Base-by-base conservation (phyloP, 2,113 vertebrate genomes). In the Antechinus flavipes region DNA sequence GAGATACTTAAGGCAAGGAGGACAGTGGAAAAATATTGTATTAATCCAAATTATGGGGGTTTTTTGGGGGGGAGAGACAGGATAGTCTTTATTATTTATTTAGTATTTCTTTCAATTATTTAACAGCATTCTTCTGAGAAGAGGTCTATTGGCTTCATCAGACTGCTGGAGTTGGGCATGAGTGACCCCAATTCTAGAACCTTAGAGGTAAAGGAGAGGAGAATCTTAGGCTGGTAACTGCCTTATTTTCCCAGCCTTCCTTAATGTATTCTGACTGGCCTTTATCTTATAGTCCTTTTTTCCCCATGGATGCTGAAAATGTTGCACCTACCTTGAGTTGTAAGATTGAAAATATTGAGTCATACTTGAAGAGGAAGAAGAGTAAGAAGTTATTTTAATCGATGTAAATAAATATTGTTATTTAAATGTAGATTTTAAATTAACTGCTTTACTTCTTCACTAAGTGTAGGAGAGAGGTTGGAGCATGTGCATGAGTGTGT, bases 31-130 rank as follows among this genome's bases (percentile, higher is more conserved):
- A 1, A 30, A 68, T 35, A 68, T 68, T 68, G 30, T 68, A 68
- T 68, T 30, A 61, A 27, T 30, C 10, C 27, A 61, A 11, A 61
- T 2, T 9, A 16, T 49, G 42, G 47, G 27, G 47, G 27, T 5
- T 47, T 47, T 47, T 47, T 42, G 22, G 22, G 25, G 19, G 11
- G n/a, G 26, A 24, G 91, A 52, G 50, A 9, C 10, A 52, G 54
- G 35, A 47, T 23, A 54, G 90, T 9, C 35, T 95, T 91, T 58
- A 22, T 91, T 54, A n/a, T n/a, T n/a, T n/a, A 61, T 47, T 61
- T 93, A 90, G 53, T 54, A 90, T 58, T 95, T 53, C 49, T 55
- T 91, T 95, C n/a, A 26, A n/a, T 61, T 93, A 93, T 58, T n/a
- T 35, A 76, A n/a, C 5, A 76, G 61, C 61, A 68, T 35, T 35